These are phyloP conservation scores for Hydropsyche betteni DNA, from an alignment of 2,888 invertebrate species.

Conservation along the genomic window DNA sequence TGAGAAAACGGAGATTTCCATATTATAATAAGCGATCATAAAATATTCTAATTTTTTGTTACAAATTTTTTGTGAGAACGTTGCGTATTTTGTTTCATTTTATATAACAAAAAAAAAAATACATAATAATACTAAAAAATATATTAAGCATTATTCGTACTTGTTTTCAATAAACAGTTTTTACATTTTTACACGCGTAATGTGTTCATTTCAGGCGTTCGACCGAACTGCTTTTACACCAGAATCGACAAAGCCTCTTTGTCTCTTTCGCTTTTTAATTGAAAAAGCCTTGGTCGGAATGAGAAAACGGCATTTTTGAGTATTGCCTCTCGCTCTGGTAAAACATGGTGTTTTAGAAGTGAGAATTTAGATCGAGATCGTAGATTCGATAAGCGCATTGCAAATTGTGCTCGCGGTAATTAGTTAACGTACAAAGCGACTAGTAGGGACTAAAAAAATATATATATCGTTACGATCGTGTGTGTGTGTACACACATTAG, in stretches of 20 bases:
- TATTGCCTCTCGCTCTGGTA: constrained; percentile 36
- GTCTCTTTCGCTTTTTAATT: background rate
- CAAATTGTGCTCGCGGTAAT: constrained; percentile 37
- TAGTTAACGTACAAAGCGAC: constrained; percentile 35
- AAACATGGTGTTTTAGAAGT: constrained; percentile 42
- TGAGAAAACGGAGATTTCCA: no score
- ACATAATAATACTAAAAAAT: background rate
- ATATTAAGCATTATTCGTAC: background rate
- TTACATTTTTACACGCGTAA: constrained; percentile 19
- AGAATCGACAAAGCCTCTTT: background rate
- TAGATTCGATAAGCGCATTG: constrained; percentile 43
- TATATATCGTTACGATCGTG: background rate
- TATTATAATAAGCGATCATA: constrained; percentile 8
- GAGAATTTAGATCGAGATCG: constrained; percentile 47
- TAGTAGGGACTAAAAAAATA: constrained; percentile 18
- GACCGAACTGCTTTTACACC: background rate
- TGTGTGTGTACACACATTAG: constrained; percentile 9
- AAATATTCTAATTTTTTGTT: constrained; percentile 10
- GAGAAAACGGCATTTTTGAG: constrained; percentile 46
- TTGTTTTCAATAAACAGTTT: constrained; percentile 25
- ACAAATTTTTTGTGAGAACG: constrained; percentile 1
- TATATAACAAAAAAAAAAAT: background rate
- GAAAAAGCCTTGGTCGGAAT: constrained; percentile 41
- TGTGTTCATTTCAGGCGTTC: constrained; percentile 16
- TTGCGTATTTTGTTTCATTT: constrained; percentile 3